Percentiles rank a stretch among this genome's conserved stretches.
These are phyloP conservation scores for Zaprionus ghesquierei DNA, from an alignment of 1,140 invertebrate species.

Conservation along the genomic window DNA sequence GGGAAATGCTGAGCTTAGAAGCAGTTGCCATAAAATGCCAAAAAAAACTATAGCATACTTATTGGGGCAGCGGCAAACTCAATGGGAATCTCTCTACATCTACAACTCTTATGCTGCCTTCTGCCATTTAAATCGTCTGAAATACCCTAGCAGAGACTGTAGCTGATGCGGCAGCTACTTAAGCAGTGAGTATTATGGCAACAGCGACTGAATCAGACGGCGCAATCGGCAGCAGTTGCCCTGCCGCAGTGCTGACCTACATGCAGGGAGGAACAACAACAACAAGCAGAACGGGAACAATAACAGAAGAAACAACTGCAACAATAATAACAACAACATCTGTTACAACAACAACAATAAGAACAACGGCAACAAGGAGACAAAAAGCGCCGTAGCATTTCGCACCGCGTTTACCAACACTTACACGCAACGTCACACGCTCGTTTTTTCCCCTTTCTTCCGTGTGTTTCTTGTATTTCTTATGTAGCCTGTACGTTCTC, in stretches of 20 bases:
- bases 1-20: neutral
- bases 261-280: constrained; percentile 31
- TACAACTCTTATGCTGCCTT: neutral
- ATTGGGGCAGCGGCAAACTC: neutral
- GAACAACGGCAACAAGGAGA: constrained; percentile 28
- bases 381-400: constrained; percentile 57
- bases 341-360: constrained; percentile 7
- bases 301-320: neutral
- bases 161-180: neutral
- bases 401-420: constrained; percentile 75
- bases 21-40: neutral
- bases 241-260: constrained; percentile 64
- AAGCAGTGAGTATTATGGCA: constrained; percentile 20
- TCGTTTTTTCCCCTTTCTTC: constrained; percentile 13
- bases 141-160: neutral
- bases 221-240: constrained; percentile 25
- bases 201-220: constrained; percentile 27
- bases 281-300: constrained; percentile 4
- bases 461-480: constrained; percentile 8
- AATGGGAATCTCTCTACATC: neutral
- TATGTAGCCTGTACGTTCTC: constrained; percentile 13
- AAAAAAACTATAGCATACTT: neutral
- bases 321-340: neutral
- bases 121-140: neutral
- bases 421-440: constrained; percentile 59